Percentiles rank a stretch among this genome's conserved stretches.
Conservation (phyloP, 2,797 vertebrate genomes). For the Parauchenoglanis punctatus region DNA sequence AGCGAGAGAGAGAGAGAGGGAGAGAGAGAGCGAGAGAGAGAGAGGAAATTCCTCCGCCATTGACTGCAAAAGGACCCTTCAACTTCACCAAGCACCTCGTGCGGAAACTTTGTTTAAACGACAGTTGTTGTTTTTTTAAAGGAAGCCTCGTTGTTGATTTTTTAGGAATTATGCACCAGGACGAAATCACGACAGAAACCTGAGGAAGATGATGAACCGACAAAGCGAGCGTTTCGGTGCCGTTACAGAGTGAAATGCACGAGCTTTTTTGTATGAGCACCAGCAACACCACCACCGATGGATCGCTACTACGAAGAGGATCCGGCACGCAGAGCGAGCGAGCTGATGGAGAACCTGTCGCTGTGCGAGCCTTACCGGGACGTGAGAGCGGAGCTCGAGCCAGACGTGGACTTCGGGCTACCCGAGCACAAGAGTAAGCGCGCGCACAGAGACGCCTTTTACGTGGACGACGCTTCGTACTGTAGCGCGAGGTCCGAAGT, state of each 20-base stretch:
- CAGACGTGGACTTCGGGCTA: slow-evolving; percentile 62
- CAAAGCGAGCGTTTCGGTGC: slow-evolving; percentile 70
- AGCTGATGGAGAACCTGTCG: slow-evolving; percentile 79
- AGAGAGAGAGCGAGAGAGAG: slow-evolving; percentile 49
- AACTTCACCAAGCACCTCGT: slow-evolving; percentile 82
- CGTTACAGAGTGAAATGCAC: slow-evolving; percentile 76
- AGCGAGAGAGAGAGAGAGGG: slow-evolving; percentile 16
- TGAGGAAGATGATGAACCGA: slow-evolving; percentile 40
- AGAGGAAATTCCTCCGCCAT: slow-evolving; percentile 91
- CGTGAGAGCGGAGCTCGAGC: slow-evolving; percentile 71
- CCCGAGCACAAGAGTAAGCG: slow-evolving; percentile 74
- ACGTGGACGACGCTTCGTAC: slow-evolving; percentile 73
- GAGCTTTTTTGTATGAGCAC: slow-evolving; percentile 66
- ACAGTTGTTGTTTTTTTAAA: background rate
- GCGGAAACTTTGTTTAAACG: slow-evolving; percentile 64
- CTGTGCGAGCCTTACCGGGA: slow-evolving; percentile 75
- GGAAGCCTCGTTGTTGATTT: background rate
- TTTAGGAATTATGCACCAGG: slow-evolving; percentile 59
- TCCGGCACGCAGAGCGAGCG: slow-evolving; percentile 73
- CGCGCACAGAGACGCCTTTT: slow-evolving; percentile 72
- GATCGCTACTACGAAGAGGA: slow-evolving; percentile 80
- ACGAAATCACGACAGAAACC: slow-evolving; percentile 53
- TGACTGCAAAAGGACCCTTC: slow-evolving; percentile 82
- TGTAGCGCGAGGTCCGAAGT: slow-evolving; percentile 84
- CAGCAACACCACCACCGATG: slow-evolving; percentile 71